Conservation (phyloP, 2,888 invertebrate species). For the Lasioglossum pauxillum region DNA sequence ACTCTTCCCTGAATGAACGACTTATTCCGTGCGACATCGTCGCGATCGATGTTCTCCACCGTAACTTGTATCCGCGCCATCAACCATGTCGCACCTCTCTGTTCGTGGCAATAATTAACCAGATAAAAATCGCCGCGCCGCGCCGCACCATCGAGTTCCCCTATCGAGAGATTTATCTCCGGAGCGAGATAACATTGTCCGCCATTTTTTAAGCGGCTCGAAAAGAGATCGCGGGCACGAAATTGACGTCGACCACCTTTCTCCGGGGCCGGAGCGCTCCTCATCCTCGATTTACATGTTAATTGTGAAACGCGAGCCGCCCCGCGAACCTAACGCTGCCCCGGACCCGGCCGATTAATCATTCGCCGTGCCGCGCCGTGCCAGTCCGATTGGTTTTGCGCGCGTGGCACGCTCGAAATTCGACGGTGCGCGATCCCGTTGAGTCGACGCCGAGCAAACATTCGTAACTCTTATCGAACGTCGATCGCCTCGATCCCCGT, state of each 20-base stretch:
- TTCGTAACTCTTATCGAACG: constrained; percentile 1
- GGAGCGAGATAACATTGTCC: not conserved
- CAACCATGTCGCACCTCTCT: not conserved
- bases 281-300: constrained; percentile 26
- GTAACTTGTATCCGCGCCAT: not conserved
- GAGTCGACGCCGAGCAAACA: not conserved
- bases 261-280: not conserved
- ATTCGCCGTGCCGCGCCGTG: not conserved
- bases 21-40: not conserved
- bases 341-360: constrained; percentile 28
- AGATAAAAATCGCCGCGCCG: constrained; percentile 45
- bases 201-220: not conserved
- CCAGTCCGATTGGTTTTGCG: not conserved
- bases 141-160: not conserved
- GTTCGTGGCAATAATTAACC: constrained; percentile 35
- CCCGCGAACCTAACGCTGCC: constrained; percentile 1
- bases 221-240: not conserved
- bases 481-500: not conserved
- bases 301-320: constrained; percentile 26
- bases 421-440: not conserved
- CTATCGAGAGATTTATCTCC: constrained; percentile 29
- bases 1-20: not conserved
- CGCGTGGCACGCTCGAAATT: constrained; percentile 6
- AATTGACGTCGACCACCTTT: constrained; percentile 21
- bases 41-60: not conserved